Evolutionary conservation across 2,888 invertebrate species (phyloP).

Genomic region (Agriopis marginaria): DNA sequence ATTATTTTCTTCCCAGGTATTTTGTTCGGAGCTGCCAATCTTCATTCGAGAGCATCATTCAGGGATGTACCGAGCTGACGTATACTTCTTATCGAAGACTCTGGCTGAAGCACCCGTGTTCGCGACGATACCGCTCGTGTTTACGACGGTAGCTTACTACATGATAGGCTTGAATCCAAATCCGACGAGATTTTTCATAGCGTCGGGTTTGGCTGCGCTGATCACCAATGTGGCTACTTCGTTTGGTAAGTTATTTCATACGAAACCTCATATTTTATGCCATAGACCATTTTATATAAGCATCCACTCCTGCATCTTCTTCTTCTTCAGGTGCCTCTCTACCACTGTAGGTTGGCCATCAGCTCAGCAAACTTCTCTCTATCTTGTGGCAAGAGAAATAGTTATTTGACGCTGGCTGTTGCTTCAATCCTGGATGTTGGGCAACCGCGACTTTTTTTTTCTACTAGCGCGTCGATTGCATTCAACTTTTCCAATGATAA

Average conservation of each 20-base stretch:
- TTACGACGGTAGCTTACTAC: slow-evolving; percentile 94
- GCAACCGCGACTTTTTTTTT: no score
- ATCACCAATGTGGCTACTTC: slow-evolving; percentile 96
- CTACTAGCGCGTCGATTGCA: no score
- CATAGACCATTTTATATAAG: neutral
- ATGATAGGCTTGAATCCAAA: slow-evolving; percentile 94
- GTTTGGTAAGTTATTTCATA: slow-evolving; percentile 88
- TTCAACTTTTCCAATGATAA: no score
- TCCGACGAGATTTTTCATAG: slow-evolving; percentile 89
- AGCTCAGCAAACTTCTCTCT: no score
- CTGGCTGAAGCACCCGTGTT: slow-evolving; percentile 96
- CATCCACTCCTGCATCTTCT: no score
- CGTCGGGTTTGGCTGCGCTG: slow-evolving; percentile 91
- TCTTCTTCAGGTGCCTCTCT: neutral
- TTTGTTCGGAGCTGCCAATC: slow-evolving; percentile 95
- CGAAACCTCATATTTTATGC: neutral
- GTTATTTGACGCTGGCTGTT: no score
- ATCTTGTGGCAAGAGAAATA: no score
- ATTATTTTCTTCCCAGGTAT: slow-evolving; percentile 87
- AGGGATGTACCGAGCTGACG: slow-evolving; percentile 96
- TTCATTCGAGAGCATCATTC: slow-evolving; percentile 95
- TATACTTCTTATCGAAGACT: slow-evolving; percentile 96
- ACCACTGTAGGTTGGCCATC: no score
- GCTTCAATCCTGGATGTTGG: no score
- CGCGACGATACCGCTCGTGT: slow-evolving; percentile 92